Evolutionary conservation across 2,797 vertebrate species (phyloP).

Genomic region (Pithecia hirsuta): DNA sequence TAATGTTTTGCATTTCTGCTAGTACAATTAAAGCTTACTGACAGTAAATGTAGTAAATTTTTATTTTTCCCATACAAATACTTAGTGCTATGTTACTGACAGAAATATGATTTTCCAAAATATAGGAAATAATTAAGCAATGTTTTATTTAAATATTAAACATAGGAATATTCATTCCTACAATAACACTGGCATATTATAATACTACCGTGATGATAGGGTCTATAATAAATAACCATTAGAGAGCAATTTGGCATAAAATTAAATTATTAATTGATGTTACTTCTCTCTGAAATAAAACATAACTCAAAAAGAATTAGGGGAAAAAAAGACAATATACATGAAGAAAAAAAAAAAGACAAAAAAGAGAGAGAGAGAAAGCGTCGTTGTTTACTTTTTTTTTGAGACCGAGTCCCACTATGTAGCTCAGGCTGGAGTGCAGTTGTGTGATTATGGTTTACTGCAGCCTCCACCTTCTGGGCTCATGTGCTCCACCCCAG

Average conservation of each 20-base stretch:
- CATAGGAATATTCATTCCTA: conserved; percentile 60
- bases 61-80: conserved; percentile 64
- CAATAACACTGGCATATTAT: conserved; percentile 4
- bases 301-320: not conserved
- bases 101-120: conserved; percentile 55
- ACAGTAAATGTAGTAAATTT: conserved; percentile 71
- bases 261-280: not conserved
- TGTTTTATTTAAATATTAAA: conserved; percentile 68
- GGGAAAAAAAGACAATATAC: not conserved
- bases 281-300: not conserved
- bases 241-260: conserved; percentile 11
- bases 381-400: no score
- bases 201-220: not conserved
- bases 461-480: not conserved
- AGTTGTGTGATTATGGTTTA: not conserved
- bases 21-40: conserved; percentile 76
- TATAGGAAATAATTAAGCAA: conserved; percentile 56
- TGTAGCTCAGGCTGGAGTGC: not conserved
- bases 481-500: not conserved
- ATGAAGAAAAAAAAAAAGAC: no score
- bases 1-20: conserved; percentile 80
- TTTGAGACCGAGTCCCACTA: not conserved
- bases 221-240: conserved; percentile 51
- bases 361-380: no score
- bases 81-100: conserved; percentile 42